Evolutionary conservation across 2,888 invertebrate species (phyloP), one percentile per base, ranked within the genome.

Genomic region (Bembecia ichneumoniformis): DNA sequence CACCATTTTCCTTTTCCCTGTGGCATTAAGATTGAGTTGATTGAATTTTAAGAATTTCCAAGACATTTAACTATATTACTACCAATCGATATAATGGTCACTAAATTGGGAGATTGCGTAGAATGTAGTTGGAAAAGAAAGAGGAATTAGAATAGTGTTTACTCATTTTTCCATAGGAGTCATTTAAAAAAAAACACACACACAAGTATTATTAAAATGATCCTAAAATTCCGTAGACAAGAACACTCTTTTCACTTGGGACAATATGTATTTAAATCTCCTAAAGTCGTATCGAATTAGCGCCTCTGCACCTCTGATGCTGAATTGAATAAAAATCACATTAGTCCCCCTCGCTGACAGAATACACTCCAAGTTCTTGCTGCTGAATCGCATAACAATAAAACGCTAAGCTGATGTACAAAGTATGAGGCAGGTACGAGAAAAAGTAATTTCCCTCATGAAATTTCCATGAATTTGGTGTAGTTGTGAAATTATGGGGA

Each of bases 201-300:
- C n/a, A 17, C 2, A 1, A 20, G 5, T 20, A 7, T 7, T 20
- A 7, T 20, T 1, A 20, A 28, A 1, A 9, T 28, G 2, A 7
- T 9, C 9, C 28, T 9, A 28, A 9, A 3, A 7, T 28, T 9
- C 9, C 28, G n/a, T n/a, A n/a, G n/a, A n/a, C n/a, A n/a, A n/a
- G n/a, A 28, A 28, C 28, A 5, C 40, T n/a, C 40, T 40, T 11
- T 40, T 40, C 11, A 40, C 40, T 40, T 40, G 40, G n/a, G n/a
- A 4, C 7, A 14, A 40, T 40, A 28, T 7, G 9, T 28, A n/a
- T 40, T 40, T 16, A 48, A 59, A 58, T 59, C 54, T 56, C 53
- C 54, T 60, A 63, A 66, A 63, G 64, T 59, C 58, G 49, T 54
- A 49, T 56, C 60, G 62, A 72, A 75, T 74, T 73, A 71, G 63